These are phyloP conservation scores for Invenusta paracnida DNA, from an alignment of 2,888 invertebrate species.

Conservation along the genomic window DNA sequence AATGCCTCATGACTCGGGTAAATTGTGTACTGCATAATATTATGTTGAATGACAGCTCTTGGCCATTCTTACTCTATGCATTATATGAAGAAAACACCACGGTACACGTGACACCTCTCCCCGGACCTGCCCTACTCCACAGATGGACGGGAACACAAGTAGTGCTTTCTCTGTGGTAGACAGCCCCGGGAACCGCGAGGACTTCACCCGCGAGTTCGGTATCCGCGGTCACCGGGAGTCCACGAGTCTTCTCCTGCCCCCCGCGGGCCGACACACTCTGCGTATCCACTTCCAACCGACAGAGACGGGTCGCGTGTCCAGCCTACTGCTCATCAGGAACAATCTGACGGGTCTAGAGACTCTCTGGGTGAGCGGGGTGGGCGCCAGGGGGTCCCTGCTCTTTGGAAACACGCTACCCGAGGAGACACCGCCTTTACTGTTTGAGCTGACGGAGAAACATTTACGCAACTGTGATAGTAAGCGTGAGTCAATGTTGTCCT, in stretches of 20 bases:
- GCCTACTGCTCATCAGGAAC: constrained; percentile 67
- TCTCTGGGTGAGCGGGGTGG: constrained; percentile 75
- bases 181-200: background rate
- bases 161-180: background rate
- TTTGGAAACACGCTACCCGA: constrained; percentile 79
- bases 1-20: no score
- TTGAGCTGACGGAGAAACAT: constrained; percentile 73
- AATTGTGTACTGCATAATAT: no score
- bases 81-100: no score
- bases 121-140: no score
- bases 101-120: no score
- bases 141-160: background rate
- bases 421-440: constrained; percentile 70
- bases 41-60: no score
- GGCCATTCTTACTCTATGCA: no score
- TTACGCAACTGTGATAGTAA: constrained; percentile 66
- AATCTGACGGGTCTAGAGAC: constrained; percentile 86
- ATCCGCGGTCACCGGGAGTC: constrained; percentile 63
- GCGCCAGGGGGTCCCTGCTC: constrained; percentile 78
- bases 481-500: constrained; percentile 49
- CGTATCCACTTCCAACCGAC: constrained; percentile 62
- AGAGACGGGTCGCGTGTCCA: constrained; percentile 49
- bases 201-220: constrained; percentile 51
- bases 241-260: constrained; percentile 65
- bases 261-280: constrained; percentile 63